Evolutionary conservation across 2,113 vertebrate species (phyloP), one percentile per base, ranked within the genome.

Genomic region (Corydoras sp.): DNA sequence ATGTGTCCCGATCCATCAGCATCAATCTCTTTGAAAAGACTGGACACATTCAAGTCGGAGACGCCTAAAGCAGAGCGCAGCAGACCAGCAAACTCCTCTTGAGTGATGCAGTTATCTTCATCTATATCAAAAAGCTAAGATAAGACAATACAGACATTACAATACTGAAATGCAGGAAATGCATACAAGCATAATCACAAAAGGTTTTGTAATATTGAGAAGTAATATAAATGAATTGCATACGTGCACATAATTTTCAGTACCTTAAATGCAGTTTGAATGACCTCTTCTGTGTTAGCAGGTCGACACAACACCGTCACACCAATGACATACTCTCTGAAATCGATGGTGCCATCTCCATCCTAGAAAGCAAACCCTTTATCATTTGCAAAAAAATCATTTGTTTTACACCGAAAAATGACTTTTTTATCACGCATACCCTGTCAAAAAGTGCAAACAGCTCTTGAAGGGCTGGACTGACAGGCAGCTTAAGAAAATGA

Each of bases 291-390:
- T 0, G 93, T 97, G 86, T 98, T 98, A 14, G 94, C 94, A 49
- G 97, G 95, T 76, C 92, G 90, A 83, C 96, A 99, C 43, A 98
- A 78, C 75, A 99, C 89, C 32, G 91, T 93, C 82, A 99, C 88
- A 14, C 97, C 97, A 35, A 99, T 99, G 1, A 99, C 95, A 29
- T 99, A 99, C 81, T 99, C 97, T 82, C 97, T 91, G 88, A 99
- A 99, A 86, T 99, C 97, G 0, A 99, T 94, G 74, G 92, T 95
- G 80, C 96, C 95, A 43, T 99, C 95, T 5, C 91, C 88, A 49
- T 99, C 88, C 97, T 99, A 83, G 4, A 43, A 43, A 43, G 18
- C 18, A 24, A 24, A 24, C 18, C 2, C 18, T 24, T 24, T 24
- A 24, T 24, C n/a, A n/a, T n/a, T n/a, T n/a, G n/a, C n/a, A n/a